Conservation (phyloP, 2,888 invertebrate species). For the Atherix ibis region DNA sequence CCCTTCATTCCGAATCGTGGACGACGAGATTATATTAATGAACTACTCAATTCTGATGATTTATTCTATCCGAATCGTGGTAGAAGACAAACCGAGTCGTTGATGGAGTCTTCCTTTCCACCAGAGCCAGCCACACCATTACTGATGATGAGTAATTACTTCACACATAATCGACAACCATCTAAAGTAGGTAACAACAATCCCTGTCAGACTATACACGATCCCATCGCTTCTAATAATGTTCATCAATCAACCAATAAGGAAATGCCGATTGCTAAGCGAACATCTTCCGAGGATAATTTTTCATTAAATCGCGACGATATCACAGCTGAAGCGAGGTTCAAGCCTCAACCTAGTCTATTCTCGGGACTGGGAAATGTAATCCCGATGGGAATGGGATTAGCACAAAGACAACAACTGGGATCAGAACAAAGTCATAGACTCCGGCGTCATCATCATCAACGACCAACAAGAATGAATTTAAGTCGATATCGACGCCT, state of each 20-base stretch:
- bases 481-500: no score
- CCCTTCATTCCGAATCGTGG: slow-evolving; percentile 32
- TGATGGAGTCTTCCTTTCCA: background rate
- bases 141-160: background rate
- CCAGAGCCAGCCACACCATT: background rate
- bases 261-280: background rate
- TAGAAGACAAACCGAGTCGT: slow-evolving; percentile 16
- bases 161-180: background rate
- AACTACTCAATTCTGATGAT: slow-evolving; percentile 30
- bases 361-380: no score
- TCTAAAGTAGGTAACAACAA: background rate
- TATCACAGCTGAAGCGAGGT: no score
- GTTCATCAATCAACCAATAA: background rate
- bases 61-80: slow-evolving; percentile 30
- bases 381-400: no score
- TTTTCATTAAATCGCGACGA: background rate
- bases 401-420: no score
- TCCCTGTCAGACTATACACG: background rate
- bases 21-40: slow-evolving; percentile 27
- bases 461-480: no score
- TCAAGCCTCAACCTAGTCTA: no score
- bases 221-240: background rate
- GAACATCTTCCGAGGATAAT: background rate
- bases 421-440: no score
- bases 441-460: no score